phyloP scores from a whole-genome alignment of 2,797 vertebrate species.

The Hybognathus amarus region DNA sequence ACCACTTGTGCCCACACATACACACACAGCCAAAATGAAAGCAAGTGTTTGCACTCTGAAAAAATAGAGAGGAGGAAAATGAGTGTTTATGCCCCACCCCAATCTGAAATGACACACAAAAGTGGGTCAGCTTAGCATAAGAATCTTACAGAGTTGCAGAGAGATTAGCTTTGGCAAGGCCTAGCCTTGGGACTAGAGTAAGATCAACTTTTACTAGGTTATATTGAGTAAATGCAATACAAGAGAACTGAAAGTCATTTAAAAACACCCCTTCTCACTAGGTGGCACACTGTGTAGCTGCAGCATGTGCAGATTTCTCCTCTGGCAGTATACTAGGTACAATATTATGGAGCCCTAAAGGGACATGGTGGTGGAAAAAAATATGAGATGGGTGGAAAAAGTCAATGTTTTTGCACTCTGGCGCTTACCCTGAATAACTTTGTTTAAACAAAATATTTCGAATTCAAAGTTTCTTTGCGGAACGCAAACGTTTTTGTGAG shows the following conservation, averaged over 20 bases:
- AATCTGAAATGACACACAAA: background rate
- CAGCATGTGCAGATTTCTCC: background rate
- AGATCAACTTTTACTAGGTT: slow-evolving; percentile 28
- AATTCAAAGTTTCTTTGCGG: no score
- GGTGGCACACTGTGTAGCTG: slow-evolving; percentile 5
- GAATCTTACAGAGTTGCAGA: slow-evolving; percentile 12
- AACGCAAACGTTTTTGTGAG: no score
- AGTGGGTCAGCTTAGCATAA: slow-evolving; percentile 30
- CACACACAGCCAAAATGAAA: slow-evolving; percentile 1
- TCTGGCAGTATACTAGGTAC: background rate
- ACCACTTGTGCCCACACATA: background rate
- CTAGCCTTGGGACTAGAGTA: slow-evolving; percentile 12
- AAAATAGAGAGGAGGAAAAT: background rate
- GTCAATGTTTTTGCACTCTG: no score
- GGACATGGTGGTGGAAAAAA: no score
- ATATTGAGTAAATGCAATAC: slow-evolving; percentile 8
- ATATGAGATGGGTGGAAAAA: no score
- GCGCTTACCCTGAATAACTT: no score
- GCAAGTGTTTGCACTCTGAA: background rate
- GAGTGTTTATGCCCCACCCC: background rate
- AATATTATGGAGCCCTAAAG: background rate
- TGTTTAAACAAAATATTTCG: no score
- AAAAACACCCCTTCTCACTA: background rate
- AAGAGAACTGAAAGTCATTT: background rate
- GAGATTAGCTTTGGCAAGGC: slow-evolving; percentile 10